Evolutionary conservation across 2,888 invertebrate species (phyloP).

Genomic region (Apeira syringaria): DNA sequence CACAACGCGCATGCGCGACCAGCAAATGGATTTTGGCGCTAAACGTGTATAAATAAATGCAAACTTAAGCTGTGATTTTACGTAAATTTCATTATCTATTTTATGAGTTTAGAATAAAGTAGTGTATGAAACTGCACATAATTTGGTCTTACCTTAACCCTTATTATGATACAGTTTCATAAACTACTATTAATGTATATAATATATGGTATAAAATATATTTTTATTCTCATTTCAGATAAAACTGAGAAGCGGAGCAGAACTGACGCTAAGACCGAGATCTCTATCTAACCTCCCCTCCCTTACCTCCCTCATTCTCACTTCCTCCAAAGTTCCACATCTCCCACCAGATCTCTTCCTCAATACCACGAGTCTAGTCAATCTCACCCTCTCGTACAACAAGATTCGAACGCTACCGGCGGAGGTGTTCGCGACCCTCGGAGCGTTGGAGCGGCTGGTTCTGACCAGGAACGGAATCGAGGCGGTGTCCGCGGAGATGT

Average conservation of each 20-base stretch:
- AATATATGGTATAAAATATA: too few relatives aligned
- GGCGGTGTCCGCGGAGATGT: background rate
- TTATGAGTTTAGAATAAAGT: too few relatives aligned
- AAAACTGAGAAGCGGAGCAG: background rate
- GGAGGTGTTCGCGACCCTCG: background rate
- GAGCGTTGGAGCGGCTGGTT: conserved; percentile 1
- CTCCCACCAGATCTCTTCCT: conserved; percentile 6
- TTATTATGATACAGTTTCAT: too few relatives aligned
- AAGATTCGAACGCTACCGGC: background rate
- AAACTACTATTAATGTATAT: too few relatives aligned
- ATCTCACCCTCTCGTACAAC: conserved; percentile 32
- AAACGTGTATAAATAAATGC: too few relatives aligned
- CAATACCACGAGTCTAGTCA: conserved; percentile 10
- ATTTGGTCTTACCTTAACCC: too few relatives aligned
- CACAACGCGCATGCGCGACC: too few relatives aligned
- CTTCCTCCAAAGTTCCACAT: background rate
- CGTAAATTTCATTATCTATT: too few relatives aligned
- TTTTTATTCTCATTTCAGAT: conserved; percentile 3
- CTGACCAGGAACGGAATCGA: background rate
- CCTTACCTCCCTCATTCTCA: conserved; percentile 2
- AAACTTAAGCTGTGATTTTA: too few relatives aligned
- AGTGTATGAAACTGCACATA: too few relatives aligned
- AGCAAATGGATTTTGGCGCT: too few relatives aligned
- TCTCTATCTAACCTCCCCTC: conserved; percentile 8
- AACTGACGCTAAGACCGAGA: conserved; percentile 1